Evolutionary conservation across 2,113 vertebrate species (phyloP).

Genomic region (Pedetes capensis): DNA sequence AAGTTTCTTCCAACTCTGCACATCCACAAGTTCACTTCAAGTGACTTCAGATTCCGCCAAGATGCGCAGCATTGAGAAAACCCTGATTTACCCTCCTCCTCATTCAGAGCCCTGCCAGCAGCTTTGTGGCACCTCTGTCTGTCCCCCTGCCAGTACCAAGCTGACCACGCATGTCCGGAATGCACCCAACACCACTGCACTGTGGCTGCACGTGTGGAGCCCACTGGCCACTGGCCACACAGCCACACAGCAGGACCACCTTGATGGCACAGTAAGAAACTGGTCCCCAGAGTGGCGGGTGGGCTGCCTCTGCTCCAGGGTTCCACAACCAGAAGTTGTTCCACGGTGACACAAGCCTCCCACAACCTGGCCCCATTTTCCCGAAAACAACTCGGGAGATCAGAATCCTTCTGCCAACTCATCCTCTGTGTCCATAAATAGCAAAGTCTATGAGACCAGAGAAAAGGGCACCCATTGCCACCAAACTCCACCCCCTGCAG

Average conservation of each 20-base stretch:
- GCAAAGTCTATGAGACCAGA: neutral
- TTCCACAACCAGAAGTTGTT: neutral
- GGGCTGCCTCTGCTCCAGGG: neutral
- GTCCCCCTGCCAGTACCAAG: accelerated
- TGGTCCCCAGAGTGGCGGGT: accelerated
- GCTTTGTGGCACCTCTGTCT: neutral
- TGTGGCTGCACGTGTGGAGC: accelerated
- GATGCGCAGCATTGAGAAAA: neutral
- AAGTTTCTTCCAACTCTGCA: neutral
- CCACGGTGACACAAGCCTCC: neutral
- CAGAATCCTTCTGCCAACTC: neutral
- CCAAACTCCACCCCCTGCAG: neutral
- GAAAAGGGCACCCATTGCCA: neutral
- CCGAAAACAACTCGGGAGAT: neutral
- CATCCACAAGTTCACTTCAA: accelerated
- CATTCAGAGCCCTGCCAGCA: neutral
- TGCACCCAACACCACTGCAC: accelerated
- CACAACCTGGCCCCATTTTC: neutral
- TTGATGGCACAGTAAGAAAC: neutral
- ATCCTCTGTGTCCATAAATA: neutral
- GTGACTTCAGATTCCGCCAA: neutral
- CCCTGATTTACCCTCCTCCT: neutral
- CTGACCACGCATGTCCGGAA: accelerated
- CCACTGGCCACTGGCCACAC: accelerated
- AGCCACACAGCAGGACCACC: neutral